phyloP scores from a whole-genome alignment of 2,888 invertebrate genomes.

The Rhamphomyia laevipes region DNA sequence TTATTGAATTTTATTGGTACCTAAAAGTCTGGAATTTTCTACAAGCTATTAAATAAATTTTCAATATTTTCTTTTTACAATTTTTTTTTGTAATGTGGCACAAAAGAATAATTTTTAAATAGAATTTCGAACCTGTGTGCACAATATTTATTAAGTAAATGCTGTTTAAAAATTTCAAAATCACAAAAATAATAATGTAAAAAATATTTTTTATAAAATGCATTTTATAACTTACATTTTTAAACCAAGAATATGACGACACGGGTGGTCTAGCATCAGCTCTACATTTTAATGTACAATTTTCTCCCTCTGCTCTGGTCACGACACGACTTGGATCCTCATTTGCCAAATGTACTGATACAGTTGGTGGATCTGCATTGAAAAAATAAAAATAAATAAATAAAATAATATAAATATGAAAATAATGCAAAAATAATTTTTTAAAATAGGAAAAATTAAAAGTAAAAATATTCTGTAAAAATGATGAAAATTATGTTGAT shows the following conservation, averaged over 20 bases:
- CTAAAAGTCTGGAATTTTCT: too few relatives aligned
- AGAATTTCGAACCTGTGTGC: too few relatives aligned
- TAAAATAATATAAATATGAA: not conserved
- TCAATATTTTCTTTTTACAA: too few relatives aligned
- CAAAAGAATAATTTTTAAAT: too few relatives aligned
- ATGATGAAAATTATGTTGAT: too few relatives aligned
- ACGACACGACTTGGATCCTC: constrained; percentile 50
- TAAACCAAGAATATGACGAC: constrained; percentile 65
- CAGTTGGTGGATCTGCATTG: constrained; percentile 64
- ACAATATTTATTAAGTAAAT: too few relatives aligned
- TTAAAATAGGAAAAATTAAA: not conserved
- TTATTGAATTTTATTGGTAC: too few relatives aligned
- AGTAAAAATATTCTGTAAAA: not conserved
- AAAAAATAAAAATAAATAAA: not conserved
- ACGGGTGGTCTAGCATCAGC: constrained; percentile 67
- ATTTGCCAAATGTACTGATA: constrained; percentile 54
- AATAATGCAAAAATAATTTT: not conserved
- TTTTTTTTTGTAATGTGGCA: too few relatives aligned
- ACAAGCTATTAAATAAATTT: too few relatives aligned
- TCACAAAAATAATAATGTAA: too few relatives aligned
- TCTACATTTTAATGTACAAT: constrained; percentile 65
- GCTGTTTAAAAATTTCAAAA: too few relatives aligned
- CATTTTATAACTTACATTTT: constrained; percentile 51
- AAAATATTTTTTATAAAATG: too few relatives aligned
- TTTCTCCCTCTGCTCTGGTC: constrained; percentile 54